Evolutionary conservation across 1,140 invertebrate genomes (phyloP).

Genomic region (Diabrotica undecimpunctata): DNA sequence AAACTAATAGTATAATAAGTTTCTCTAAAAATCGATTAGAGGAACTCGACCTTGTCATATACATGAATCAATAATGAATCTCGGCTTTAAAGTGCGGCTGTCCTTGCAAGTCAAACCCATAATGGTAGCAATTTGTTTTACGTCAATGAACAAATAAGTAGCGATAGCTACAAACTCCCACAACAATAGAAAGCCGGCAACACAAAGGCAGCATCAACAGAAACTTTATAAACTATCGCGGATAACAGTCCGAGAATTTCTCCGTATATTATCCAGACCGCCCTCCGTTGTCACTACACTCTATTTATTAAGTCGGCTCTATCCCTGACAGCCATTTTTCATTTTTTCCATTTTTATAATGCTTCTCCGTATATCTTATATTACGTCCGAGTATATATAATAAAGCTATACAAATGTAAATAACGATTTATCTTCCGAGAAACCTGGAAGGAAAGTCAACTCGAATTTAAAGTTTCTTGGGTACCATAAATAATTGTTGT

Average conservation of each 20-base stretch:
- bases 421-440: constrained; percentile 11
- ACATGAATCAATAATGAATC: too few relatives aligned
- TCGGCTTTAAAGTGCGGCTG: too few relatives aligned
- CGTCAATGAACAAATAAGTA: too few relatives aligned
- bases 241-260: constrained; percentile 26
- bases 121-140: too few relatives aligned
- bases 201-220: not conserved
- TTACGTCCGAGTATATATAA: constrained; percentile 22
- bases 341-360: constrained; percentile 29
- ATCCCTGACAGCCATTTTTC: constrained; percentile 26
- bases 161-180: too few relatives aligned
- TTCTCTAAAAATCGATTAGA: too few relatives aligned
- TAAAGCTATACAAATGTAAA: constrained; percentile 16
- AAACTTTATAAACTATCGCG: not conserved
- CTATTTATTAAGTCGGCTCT: constrained; percentile 30
- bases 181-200: not conserved
- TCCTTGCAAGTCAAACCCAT: too few relatives aligned
- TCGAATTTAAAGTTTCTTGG: not conserved
- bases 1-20: too few relatives aligned
- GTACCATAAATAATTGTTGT: too few relatives aligned
- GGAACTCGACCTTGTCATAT: too few relatives aligned
- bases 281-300: constrained; percentile 27
- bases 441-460: not conserved
- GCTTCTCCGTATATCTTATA: constrained; percentile 26
- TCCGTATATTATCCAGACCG: constrained; percentile 26